Evolutionary conservation across 1,140 invertebrate genomes (phyloP).

Genomic region (Dreissena polymorpha): DNA sequence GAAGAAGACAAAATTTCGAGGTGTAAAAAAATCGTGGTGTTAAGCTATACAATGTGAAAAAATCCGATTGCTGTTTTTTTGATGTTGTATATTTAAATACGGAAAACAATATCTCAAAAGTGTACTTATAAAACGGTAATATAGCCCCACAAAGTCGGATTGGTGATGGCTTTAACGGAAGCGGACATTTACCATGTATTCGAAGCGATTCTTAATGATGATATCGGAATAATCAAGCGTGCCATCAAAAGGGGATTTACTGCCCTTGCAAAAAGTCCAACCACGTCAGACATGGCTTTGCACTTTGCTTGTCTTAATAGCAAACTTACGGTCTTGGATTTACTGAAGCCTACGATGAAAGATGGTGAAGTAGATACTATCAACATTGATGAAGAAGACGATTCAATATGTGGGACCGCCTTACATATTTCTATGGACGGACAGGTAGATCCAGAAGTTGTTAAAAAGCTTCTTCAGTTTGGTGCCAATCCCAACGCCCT

Average conservation of each 20-base stretch:
- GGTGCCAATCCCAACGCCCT: slow-evolving; percentile 20
- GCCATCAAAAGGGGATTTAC: slow-evolving; percentile 7
- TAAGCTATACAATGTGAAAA: too few species aligned
- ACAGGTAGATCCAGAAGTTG: slow-evolving; percentile 15
- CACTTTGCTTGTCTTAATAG: slow-evolving; percentile 28
- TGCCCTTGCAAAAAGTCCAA: background rate
- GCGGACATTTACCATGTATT: background rate
- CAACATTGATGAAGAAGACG: slow-evolving; percentile 19
- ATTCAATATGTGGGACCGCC: slow-evolving; percentile 25
- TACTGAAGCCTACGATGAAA: slow-evolving; percentile 11
- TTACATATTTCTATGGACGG: slow-evolving; percentile 37
- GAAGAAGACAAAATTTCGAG: too few species aligned
- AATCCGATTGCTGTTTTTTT: too few species aligned
- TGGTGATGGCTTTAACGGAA: too few species aligned
- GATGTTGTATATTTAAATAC: too few species aligned
- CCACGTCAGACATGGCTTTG: background rate
- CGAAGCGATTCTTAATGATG: slow-evolving; percentile 11
- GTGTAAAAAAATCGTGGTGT: too few species aligned
- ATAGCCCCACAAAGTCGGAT: too few species aligned
- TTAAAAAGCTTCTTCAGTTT: background rate
- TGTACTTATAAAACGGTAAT: too few species aligned
- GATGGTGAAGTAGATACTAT: slow-evolving; percentile 13
- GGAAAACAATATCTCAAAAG: too few species aligned
- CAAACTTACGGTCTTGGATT: slow-evolving; percentile 12
- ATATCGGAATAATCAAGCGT: background rate